phyloP scores from a whole-genome alignment of 2,113 vertebrate species.

The Opisthocomus hoazin region DNA sequence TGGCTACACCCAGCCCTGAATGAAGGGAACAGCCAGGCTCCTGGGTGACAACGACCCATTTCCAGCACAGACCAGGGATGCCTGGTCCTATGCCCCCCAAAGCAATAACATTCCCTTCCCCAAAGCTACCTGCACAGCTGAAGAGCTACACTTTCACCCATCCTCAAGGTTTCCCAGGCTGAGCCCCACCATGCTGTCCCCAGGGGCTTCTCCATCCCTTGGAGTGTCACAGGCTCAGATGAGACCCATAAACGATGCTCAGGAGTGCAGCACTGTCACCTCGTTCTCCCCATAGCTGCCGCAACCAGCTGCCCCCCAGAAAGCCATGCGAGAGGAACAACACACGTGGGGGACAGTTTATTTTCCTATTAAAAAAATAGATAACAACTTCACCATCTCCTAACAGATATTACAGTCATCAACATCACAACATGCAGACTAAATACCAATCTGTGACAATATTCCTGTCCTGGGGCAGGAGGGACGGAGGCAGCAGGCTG shows the following conservation, averaged over 20 bases:
- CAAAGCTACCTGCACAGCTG: background rate
- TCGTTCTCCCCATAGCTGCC: background rate
- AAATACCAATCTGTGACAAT: background rate
- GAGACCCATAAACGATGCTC: background rate
- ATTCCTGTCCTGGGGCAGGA: background rate
- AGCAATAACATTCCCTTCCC: background rate
- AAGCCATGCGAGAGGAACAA: background rate
- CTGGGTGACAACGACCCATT: background rate
- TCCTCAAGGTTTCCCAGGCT: background rate
- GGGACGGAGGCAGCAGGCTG: background rate
- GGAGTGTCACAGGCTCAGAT: background rate
- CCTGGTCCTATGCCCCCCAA: background rate
- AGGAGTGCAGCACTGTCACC: background rate
- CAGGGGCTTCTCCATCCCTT: background rate
- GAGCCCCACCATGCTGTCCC: background rate
- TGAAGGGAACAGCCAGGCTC: background rate
- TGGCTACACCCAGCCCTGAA: background rate
- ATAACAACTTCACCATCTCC: slow-evolving; percentile 49
- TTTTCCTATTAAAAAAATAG: slow-evolving; percentile 65
- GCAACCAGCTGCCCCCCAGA: background rate
- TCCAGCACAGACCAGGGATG: no score
- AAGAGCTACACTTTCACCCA: background rate
- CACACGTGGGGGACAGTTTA: slow-evolving; percentile 7
- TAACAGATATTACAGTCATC: slow-evolving; percentile 21
- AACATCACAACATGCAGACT: slow-evolving; percentile 39